These are phyloP conservation scores for Echinarachnius parma DNA, from an alignment of 53 echinoderm and acorn worm genomes.

Conservation along the genomic window DNA sequence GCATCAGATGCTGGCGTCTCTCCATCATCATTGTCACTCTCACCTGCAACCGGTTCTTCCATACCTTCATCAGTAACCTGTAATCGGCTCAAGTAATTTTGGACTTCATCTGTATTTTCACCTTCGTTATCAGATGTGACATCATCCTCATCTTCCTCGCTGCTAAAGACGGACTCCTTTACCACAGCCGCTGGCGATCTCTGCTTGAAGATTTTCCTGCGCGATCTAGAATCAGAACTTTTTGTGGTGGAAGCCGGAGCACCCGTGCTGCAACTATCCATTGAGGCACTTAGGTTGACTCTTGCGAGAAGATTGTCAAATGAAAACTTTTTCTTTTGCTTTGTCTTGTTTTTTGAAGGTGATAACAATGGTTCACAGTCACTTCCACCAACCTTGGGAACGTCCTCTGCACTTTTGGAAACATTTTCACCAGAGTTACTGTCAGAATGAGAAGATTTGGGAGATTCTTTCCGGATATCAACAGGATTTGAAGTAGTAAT, in stretches of 20 bases:
- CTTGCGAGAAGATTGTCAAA: constrained; percentile 34
- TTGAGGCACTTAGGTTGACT: not conserved
- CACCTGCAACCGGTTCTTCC: not conserved
- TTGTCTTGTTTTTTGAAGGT: not conserved
- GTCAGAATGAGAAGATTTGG: not conserved
- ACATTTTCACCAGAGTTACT: no score
- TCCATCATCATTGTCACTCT: constrained; percentile 4
- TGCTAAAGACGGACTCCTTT: not conserved
- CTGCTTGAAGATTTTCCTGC: constrained; percentile 44
- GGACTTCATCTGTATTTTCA: not conserved
- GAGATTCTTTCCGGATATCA: not conserved
- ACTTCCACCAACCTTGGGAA: no score
- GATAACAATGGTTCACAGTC: not conserved
- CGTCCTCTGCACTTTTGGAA: not conserved
- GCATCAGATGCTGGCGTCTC: constrained; percentile 3
- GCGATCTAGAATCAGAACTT: constrained; percentile 19
- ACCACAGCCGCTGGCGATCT: constrained; percentile 32
- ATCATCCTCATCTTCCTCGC: constrained; percentile 9
- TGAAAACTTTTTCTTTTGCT: constrained; percentile 24
- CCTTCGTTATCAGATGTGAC: constrained; percentile 10
- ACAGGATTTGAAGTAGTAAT: not conserved
- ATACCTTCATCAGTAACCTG: not conserved
- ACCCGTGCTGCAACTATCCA: not conserved
- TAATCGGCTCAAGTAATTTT: not conserved
- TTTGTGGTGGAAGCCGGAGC: not conserved